phyloP scores from a whole-genome alignment of 2,888 invertebrate species.

The Cephus pygmeus region DNA sequence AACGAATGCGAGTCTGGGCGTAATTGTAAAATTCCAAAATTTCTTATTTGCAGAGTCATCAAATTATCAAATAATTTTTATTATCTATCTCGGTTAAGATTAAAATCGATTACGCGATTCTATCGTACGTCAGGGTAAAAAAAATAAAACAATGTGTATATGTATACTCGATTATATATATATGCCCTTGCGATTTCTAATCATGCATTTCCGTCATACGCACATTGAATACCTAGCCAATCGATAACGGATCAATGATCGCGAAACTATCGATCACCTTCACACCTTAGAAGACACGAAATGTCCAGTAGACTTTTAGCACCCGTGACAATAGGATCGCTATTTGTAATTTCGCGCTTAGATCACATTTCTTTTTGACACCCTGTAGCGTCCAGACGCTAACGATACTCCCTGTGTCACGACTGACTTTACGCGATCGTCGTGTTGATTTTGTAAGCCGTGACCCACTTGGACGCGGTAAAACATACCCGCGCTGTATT shows the following conservation, averaged over 20 bases:
- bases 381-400: neutral
- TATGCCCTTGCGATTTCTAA: constrained; percentile 34
- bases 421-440: constrained; percentile 21
- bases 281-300: neutral
- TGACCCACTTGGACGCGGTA: constrained; percentile 31
- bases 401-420: constrained; percentile 7
- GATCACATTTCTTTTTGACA: neutral
- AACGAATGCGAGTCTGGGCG: neutral
- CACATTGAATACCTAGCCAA: constrained; percentile 27
- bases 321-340: neutral
- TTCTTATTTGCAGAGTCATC: neutral
- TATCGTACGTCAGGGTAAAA: neutral
- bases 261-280: neutral
- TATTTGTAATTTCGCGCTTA: neutral
- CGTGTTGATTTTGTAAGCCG: constrained; percentile 33
- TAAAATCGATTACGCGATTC: neutral
- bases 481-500: constrained; percentile 8
- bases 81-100: neutral
- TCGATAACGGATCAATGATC: constrained; percentile 3
- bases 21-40: neutral
- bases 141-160: constrained; percentile 28
- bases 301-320: neutral
- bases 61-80: neutral
- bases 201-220: constrained; percentile 37
- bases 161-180: constrained; percentile 10